A percentile compares a stretch with the other conserved stretches of the same genome.
These are phyloP conservation scores for Hyperoodon ampullatus DNA, from an alignment of 2,113 vertebrate species.

Conservation along the genomic window DNA sequence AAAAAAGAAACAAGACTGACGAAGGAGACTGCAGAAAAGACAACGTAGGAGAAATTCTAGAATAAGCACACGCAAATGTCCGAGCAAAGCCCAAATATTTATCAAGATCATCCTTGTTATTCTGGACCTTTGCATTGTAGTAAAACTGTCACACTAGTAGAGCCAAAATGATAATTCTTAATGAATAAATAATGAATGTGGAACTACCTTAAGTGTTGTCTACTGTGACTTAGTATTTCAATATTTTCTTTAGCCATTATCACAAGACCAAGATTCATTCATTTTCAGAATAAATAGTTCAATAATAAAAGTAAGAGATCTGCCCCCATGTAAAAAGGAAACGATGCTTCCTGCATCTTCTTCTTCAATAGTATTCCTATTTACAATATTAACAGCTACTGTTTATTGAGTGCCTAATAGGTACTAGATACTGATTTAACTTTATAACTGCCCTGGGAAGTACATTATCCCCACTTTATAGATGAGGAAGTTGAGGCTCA, in stretches of 20 bases:
- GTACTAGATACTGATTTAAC: neutral
- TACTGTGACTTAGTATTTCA: neutral
- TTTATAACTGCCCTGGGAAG: neutral
- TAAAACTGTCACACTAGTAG: neutral
- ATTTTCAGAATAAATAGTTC: conserved; percentile 40
- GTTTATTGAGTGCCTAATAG: neutral
- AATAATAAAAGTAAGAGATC: neutral
- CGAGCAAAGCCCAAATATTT: conserved; percentile 7
- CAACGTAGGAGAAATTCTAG: neutral
- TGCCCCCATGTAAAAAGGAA: neutral
- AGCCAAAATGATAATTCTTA: conserved; percentile 42
- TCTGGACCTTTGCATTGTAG: neutral
- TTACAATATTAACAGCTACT: neutral
- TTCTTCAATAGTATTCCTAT: neutral
- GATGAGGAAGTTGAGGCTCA: neutral
- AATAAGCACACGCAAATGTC: neutral
- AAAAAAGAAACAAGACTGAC: neutral
- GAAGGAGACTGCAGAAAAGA: neutral
- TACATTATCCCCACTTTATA: neutral
- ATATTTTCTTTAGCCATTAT: neutral
- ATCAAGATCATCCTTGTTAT: neutral
- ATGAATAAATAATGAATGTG: neutral
- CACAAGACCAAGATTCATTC: conserved; percentile 3
- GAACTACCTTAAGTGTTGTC: neutral
- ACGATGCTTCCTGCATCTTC: neutral